A percentile compares a stretch with the other conserved stretches of the same genome.
Conservation (phyloP, 1,140 invertebrate genomes). For the Leptinotarsa defecta region DNA sequence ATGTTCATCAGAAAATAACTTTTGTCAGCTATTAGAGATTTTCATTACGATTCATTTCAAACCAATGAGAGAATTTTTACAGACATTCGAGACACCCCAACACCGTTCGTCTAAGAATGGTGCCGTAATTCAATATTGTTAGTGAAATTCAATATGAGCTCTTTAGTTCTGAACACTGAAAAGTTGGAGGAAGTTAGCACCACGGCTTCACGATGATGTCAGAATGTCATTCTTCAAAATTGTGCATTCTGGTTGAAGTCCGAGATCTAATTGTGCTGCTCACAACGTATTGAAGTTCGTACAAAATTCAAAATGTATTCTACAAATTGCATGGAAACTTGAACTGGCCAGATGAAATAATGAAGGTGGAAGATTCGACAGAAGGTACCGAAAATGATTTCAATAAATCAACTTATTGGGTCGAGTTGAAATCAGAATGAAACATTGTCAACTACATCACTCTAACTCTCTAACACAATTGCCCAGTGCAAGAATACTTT, state of each 20-base stretch:
- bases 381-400: too few relatives aligned
- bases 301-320: background rate
- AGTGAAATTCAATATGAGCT: conserved; percentile 18
- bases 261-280: background rate
- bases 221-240: background rate
- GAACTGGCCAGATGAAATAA: too few relatives aligned
- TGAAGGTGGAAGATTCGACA: too few relatives aligned
- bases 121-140: conserved; percentile 11
- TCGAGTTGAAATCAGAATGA: too few relatives aligned
- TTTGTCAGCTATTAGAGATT: too few relatives aligned
- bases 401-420: too few relatives aligned
- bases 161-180: conserved; percentile 20
- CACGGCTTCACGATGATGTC: background rate
- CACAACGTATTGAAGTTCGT: background rate
- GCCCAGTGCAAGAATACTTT: too few relatives aligned
- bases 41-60: background rate
- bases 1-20: too few relatives aligned
- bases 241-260: background rate
- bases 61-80: background rate
- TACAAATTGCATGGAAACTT: background rate
- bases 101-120: background rate
- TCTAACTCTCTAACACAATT: too few relatives aligned
- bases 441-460: too few relatives aligned
- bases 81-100: background rate
- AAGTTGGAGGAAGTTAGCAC: conserved; percentile 18